A percentile compares a stretch with the other conserved stretches of the same genome.
These are phyloP conservation scores for Sebastes itinus DNA, from an alignment of 2,797 vertebrate species.

Conservation along the genomic window DNA sequence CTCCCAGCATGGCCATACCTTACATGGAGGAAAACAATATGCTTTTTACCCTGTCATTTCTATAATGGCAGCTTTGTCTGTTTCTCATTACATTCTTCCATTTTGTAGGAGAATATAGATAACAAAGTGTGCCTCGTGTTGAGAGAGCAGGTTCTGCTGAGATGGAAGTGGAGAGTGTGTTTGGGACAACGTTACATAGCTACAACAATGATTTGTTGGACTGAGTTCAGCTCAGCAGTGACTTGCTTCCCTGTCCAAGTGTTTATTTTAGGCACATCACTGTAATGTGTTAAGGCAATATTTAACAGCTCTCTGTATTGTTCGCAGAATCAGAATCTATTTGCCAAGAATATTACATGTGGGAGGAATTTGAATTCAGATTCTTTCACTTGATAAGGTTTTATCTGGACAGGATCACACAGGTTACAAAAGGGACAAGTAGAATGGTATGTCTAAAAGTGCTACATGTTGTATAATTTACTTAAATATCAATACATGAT, in stretches of 20 bases:
- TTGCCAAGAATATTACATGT: conserved; percentile 20
- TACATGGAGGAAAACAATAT: background rate
- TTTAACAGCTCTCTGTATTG: conserved; percentile 26
- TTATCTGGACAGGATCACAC: background rate
- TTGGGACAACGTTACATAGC: background rate
- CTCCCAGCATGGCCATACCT: background rate
- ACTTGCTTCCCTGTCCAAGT: conserved; percentile 23
- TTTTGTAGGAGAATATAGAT: background rate
- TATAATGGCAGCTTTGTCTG: background rate
- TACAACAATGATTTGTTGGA: conserved; percentile 8
- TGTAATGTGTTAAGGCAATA: conserved; percentile 24
- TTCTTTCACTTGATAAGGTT: conserved; percentile 3
- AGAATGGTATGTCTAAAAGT: background rate
- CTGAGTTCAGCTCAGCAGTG: conserved; percentile 7
- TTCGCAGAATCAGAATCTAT: background rate
- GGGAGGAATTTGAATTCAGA: conserved; percentile 21
- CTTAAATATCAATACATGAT: background rate
- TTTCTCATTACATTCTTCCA: background rate
- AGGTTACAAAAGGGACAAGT: background rate
- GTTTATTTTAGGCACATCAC: conserved; percentile 36
- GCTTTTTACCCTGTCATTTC: background rate
- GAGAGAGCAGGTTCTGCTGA: background rate
- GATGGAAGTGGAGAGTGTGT: background rate
- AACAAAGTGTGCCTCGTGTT: background rate
- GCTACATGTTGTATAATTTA: background rate